phyloP scores from a whole-genome alignment of 1,140 invertebrate species.

The Dendrolimus kikuchii region DNA sequence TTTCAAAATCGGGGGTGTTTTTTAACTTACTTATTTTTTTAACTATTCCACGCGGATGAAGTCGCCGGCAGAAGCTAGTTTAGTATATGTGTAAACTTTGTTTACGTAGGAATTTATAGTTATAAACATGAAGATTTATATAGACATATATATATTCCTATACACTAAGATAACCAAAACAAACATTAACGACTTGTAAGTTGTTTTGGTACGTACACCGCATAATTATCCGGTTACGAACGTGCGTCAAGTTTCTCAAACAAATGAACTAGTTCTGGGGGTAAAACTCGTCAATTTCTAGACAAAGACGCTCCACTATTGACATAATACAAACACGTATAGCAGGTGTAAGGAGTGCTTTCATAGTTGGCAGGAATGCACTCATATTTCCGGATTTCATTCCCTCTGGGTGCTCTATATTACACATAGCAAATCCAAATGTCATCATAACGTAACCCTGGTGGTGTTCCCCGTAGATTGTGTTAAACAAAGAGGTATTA shows the following conservation, averaged over 20 bases:
- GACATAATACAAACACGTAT: constrained; percentile 28
- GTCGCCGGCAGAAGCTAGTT: no score
- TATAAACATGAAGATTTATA: no score
- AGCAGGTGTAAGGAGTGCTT: constrained; percentile 23
- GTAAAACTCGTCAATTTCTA: constrained; percentile 23
- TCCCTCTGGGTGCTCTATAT: constrained; percentile 28
- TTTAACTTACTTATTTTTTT: no score
- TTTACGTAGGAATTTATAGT: no score
- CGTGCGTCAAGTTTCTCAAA: constrained; percentile 13
- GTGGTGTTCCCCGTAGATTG: constrained; percentile 41
- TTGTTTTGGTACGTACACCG: neutral
- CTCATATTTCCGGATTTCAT: constrained; percentile 40
- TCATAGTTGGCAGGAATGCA: constrained; percentile 22
- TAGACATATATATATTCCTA: no score
- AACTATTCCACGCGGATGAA: no score
- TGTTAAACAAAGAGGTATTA: constrained; percentile 52
- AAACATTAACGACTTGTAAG: neutral
- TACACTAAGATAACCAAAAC: no score
- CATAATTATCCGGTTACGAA: constrained; percentile 8
- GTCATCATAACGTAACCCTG: constrained; percentile 43
- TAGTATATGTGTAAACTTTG: no score
- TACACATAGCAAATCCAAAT: constrained; percentile 42
- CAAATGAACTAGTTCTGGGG: constrained; percentile 21
- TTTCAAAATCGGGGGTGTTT: no score
- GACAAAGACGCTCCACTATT: constrained; percentile 24